These are phyloP conservation scores for Trypoxylus dichotomus DNA, from an alignment of 1,140 invertebrate genomes.

Conservation along the genomic window DNA sequence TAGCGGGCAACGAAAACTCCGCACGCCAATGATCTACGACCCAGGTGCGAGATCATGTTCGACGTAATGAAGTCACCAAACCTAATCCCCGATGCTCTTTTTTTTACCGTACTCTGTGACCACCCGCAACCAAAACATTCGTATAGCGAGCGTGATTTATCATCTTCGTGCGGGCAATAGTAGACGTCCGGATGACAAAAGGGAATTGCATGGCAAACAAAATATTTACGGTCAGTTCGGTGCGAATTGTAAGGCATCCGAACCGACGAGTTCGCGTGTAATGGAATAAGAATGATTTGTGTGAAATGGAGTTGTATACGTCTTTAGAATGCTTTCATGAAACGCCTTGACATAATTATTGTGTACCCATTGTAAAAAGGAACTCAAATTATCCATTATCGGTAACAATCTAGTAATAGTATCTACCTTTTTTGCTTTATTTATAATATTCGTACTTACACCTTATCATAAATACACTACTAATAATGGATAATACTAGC, in stretches of 20 bases:
- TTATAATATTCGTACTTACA: no score
- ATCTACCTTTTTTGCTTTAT: no score
- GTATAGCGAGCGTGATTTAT: constrained; percentile 40
- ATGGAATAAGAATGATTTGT: no score
- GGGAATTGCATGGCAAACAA: background rate
- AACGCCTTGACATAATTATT: no score
- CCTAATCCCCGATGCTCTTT: constrained; percentile 34
- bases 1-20: constrained; percentile 14
- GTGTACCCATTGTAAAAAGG: no score
- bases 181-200: background rate
- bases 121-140: constrained; percentile 45
- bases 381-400: no score
- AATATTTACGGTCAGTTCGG: background rate
- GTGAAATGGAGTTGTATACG: no score
- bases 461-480: no score
- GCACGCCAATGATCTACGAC: constrained; percentile 37
- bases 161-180: background rate
- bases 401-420: no score
- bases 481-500: no score
- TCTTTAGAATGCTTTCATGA: no score
- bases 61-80: constrained; percentile 44
- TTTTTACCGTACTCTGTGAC: constrained; percentile 33
- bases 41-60: constrained; percentile 41
- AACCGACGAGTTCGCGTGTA: no score
- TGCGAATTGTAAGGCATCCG: background rate